These are phyloP conservation scores for Linurgus olivaceus DNA, from an alignment of 2,797 vertebrate species.

Conservation along the genomic window DNA sequence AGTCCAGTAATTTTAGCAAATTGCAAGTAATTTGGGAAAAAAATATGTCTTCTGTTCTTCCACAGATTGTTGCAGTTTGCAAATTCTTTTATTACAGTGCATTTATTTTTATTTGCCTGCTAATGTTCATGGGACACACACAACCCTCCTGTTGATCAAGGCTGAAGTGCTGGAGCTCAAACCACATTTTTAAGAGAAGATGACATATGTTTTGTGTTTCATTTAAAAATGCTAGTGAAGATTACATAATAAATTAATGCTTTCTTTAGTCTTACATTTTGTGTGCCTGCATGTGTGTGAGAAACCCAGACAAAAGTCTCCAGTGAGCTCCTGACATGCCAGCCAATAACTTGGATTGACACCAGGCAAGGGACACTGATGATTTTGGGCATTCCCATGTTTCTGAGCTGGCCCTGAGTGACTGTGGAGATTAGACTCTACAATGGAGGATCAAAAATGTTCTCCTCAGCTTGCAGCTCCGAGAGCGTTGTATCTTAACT, in stretches of 20 bases:
- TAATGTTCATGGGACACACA: background rate
- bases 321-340: background rate
- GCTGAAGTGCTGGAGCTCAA: background rate
- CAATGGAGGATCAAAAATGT: rapidly evolving
- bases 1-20: background rate
- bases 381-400: background rate
- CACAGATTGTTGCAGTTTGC: background rate
- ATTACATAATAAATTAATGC: background rate
- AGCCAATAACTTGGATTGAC: background rate
- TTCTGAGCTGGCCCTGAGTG: background rate
- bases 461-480: background rate
- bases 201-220: background rate
- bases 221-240: background rate
- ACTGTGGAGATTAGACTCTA: background rate
- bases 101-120: background rate
- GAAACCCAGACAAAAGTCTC: background rate
- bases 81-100: background rate
- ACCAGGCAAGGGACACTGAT: background rate
- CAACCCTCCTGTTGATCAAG: background rate
- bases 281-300: background rate
- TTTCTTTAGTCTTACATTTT: background rate
- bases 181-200: background rate
- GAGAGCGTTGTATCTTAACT: background rate
- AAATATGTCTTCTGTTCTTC: background rate
- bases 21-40: background rate